These are phyloP conservation scores for Epinephelus awoara DNA, from an alignment of 2,797 vertebrate species.

Conservation along the genomic window DNA sequence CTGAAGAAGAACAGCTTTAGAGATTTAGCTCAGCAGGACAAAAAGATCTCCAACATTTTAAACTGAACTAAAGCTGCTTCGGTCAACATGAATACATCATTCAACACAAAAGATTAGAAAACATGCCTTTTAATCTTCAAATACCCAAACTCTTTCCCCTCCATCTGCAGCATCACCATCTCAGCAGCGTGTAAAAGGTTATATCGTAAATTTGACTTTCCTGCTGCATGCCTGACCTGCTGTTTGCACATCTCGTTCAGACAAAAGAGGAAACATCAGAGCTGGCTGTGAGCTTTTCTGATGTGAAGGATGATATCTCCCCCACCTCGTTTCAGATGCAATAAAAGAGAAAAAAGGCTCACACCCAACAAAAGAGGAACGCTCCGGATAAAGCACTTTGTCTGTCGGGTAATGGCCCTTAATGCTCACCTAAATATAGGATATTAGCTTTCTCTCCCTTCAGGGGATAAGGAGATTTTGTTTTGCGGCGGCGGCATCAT, in stretches of 20 bases:
- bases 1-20: constrained; percentile 28
- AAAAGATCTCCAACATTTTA: constrained; percentile 16
- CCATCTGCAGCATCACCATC: constrained; percentile 3
- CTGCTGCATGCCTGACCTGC: constrained; percentile 15
- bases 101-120: constrained; percentile 23
- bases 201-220: constrained; percentile 8
- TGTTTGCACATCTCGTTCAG: constrained; percentile 12
- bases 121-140: constrained; percentile 30
- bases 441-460: constrained; percentile 76
- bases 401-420: constrained; percentile 69
- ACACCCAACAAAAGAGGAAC: constrained; percentile 16
- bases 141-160: neutral
- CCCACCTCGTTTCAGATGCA: constrained; percentile 25
- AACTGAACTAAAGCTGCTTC: neutral
- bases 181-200: neutral
- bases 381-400: constrained; percentile 44
- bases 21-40: constrained; percentile 31
- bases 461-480: constrained; percentile 70
- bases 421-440: constrained; percentile 75
- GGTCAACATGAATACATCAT: constrained; percentile 1
- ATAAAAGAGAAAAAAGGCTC: constrained; percentile 5
- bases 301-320: constrained; percentile 19
- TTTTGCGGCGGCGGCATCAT: constrained; percentile 67
- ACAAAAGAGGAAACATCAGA: neutral
- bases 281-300: constrained; percentile 24